A percentile compares a stretch with the other conserved stretches of the same genome.
Conservation (phyloP, 92 coral and sea anemone genomes). For the Parazoanthus darwini region DNA sequence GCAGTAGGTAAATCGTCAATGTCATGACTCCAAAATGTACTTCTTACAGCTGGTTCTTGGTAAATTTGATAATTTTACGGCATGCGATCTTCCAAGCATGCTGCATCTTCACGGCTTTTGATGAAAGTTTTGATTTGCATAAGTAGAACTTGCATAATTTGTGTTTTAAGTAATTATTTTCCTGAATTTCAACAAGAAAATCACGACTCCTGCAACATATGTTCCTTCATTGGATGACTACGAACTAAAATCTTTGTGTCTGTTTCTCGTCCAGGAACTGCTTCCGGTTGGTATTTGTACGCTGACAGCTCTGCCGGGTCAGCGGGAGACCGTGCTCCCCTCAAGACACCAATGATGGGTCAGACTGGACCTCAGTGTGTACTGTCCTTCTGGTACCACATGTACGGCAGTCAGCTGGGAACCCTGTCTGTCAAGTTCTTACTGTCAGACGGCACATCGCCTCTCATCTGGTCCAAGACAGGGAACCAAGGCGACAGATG, state of each 20-base stretch:
- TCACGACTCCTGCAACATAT: no score
- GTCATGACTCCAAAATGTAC: no score
- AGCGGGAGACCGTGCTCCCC: constrained; percentile 70
- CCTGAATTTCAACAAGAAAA: no score
- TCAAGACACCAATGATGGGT: constrained; percentile 79
- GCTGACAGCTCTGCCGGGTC: constrained; percentile 91
- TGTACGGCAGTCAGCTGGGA: constrained; percentile 77
- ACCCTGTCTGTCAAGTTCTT: constrained; percentile 77
- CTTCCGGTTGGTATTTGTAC: constrained; percentile 86
- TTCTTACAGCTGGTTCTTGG: no score
- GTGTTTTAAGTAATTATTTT: no score
- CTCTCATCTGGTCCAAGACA: constrained; percentile 75
- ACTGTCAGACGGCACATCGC: constrained; percentile 70
- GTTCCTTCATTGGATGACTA: no score
- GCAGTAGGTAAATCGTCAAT: not conserved
- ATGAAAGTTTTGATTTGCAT: no score
- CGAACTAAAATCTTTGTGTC: not conserved
- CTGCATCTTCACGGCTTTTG: no score
- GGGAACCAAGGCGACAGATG: constrained; percentile 89
- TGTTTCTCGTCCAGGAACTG: constrained; percentile 60
- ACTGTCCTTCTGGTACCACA: constrained; percentile 96
- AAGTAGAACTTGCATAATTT: no score
- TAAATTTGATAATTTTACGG: no score
- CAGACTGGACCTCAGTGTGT: constrained; percentile 91
- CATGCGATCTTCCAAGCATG: no score